Base-by-base conservation (phyloP, 2,113 vertebrate species). In the Aphyosemion australe region DNA sequence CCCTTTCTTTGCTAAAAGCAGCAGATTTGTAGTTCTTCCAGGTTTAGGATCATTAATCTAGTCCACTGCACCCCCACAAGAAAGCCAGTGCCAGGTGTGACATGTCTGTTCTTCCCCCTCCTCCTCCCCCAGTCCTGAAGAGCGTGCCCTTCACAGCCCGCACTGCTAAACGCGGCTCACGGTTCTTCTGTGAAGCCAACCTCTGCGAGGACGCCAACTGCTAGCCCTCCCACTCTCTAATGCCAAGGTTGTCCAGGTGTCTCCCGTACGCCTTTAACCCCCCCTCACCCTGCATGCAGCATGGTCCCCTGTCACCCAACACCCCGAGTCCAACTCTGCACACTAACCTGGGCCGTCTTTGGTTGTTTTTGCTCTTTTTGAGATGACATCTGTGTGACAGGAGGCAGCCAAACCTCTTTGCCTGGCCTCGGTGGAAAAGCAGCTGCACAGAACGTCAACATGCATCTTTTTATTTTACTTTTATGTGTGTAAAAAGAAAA, bases 101-200 rank as follows among this genome's bases (percentile, higher is more conserved):
- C 85, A 61, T 90, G 93, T 90, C 92, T 79, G 92, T 65, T 88
- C 83, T 92, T 71, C 89, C 80, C 34, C 70, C 85, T 64, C 78
- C 85, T 80, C 83, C 85, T 74, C 86, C 78, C 84, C 86, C 89
- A 96, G 97, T 95, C 83, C 90, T 98, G 94, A 98, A 98, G 96
- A 98, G 96, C 75, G 96, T 97, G 82, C 96, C 96, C 84, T 98
- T 98, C 94, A 97, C 95, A 79, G 97, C 96, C 87, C 96, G 96
- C 90, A 97, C 95, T 75, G 96, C 96, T 93, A 98, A 98, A 93
- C 93, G 97, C 84, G 94, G 96, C 90, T 98, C 96, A 74, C 94
- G 96, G 87, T 97, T 98, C 95, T 97, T 98, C 96, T 96, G 95
- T 71, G 95, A 98, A 87, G 94, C 95, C 89, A 92, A 95, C 94